Conservation (phyloP, 2,888 invertebrate genomes). For the Beris morrisii region DNA sequence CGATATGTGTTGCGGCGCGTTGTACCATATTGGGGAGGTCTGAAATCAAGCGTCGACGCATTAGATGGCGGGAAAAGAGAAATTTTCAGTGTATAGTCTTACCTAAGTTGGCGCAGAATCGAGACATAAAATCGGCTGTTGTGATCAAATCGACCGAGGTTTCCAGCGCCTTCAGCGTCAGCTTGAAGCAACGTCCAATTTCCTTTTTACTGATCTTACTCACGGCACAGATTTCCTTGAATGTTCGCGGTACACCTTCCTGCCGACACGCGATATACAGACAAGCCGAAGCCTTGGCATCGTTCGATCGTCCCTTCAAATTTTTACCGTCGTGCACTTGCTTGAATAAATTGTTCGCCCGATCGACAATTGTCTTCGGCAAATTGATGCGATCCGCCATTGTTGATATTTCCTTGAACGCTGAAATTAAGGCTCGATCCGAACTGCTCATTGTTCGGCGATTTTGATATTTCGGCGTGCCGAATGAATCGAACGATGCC, state of each 20-base stretch:
- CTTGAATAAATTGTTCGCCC: slow-evolving; percentile 95
- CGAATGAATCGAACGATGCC: slow-evolving; percentile 87
- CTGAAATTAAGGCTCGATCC: slow-evolving; percentile 92
- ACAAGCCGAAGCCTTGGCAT: slow-evolving; percentile 98
- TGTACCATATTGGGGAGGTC: slow-evolving; percentile 82
- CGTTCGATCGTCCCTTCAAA: slow-evolving; percentile 92
- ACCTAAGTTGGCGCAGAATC: slow-evolving; percentile 95
- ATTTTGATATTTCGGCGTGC: slow-evolving; percentile 75
- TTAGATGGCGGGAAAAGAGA: not conserved
- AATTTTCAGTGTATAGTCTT: slow-evolving; percentile 17
- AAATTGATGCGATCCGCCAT: slow-evolving; percentile 99
- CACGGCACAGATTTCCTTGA: slow-evolving; percentile 99
- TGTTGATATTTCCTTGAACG: slow-evolving; percentile 93
- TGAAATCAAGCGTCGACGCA: slow-evolving; percentile 35
- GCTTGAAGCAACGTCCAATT: slow-evolving; percentile 96
- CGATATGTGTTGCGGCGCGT: slow-evolving; percentile 94
- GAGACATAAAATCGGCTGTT: slow-evolving; percentile 98
- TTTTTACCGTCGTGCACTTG: slow-evolving; percentile 97
- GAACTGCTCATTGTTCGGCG: slow-evolving; percentile 86
- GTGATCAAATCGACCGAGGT: slow-evolving; percentile 97
- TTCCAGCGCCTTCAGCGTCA: slow-evolving; percentile 93
- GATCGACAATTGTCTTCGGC: slow-evolving; percentile 94
- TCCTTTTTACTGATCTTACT: slow-evolving; percentile 99
- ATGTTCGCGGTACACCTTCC: slow-evolving; percentile 97
- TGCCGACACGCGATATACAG: slow-evolving; percentile 98